Evolutionary conservation across 2,888 invertebrate genomes (phyloP).

Genomic region (Seira ritae): DNA sequence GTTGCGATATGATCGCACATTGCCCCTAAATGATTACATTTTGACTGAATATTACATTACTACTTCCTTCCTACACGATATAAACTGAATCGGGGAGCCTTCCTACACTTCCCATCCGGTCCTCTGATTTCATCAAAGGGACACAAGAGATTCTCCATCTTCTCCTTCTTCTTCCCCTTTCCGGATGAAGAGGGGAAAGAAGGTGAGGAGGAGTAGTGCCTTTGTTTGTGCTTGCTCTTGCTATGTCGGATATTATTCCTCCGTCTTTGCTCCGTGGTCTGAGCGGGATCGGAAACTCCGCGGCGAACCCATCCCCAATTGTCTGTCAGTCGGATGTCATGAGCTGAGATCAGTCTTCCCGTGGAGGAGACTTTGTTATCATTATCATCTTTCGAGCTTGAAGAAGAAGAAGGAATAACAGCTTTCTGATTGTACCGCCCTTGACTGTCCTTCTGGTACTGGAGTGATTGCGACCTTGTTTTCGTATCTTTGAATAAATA

Average conservation of each 20-base stretch:
- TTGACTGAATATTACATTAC: neutral
- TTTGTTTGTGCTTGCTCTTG: conserved; percentile 54
- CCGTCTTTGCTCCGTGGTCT: conserved; percentile 50
- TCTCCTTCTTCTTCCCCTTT: conserved; percentile 32
- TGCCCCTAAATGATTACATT: neutral
- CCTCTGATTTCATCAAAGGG: conserved; percentile 63
- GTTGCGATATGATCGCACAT: too few relatives aligned
- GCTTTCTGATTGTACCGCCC: neutral
- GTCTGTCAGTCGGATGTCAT: conserved; percentile 58
- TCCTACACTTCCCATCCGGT: conserved; percentile 66
- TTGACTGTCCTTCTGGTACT: conserved; percentile 38
- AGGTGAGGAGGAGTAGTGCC: conserved; percentile 27
- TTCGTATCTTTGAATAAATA: conserved; percentile 59
- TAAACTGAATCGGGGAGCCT: conserved; percentile 66
- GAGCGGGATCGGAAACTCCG: conserved; percentile 48
- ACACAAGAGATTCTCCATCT: conserved; percentile 57
- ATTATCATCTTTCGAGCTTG: neutral
- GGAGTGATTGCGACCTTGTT: conserved; percentile 50
- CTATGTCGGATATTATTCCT: conserved; percentile 54
- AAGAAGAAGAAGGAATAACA: neutral
- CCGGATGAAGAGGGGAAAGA: neutral
- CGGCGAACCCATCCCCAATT: conserved; percentile 60
- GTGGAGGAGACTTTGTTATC: conserved; percentile 48
- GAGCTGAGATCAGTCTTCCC: conserved; percentile 61
- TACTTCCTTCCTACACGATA: conserved; percentile 63